A percentile compares a stretch with the other conserved stretches of the same genome.
phyloP scores from a whole-genome alignment of 2,113 vertebrate species.

The Halichoerus grypus region DNA sequence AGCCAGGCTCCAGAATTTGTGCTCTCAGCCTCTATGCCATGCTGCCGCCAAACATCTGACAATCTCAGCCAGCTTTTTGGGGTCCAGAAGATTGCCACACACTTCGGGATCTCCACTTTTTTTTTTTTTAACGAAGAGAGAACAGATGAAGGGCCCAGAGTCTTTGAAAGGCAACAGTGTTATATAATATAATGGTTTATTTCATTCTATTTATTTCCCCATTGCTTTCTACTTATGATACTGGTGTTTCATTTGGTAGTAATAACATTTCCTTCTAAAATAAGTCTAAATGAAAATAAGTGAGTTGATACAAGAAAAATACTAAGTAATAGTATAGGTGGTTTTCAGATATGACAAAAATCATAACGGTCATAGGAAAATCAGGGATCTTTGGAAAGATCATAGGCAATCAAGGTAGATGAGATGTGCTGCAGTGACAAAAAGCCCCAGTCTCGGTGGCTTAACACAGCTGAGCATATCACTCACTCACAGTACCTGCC shows the following conservation, averaged over 20 bases:
- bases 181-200: not conserved
- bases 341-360: not conserved
- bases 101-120: not conserved
- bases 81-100: not conserved
- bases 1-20: not conserved
- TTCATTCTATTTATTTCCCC: not conserved
- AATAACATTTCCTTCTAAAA: slow-evolving; percentile 36
- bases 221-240: not conserved
- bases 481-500: not conserved
- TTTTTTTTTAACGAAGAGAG: not conserved
- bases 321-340: not conserved
- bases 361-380: not conserved
- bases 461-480: not conserved
- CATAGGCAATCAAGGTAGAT: not conserved
- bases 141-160: not conserved
- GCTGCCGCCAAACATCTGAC: not conserved
- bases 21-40: not conserved
- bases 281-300: slow-evolving; percentile 10
- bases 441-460: too few species aligned
- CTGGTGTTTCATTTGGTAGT: not conserved
- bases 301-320: not conserved
- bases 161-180: not conserved
- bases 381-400: not conserved
- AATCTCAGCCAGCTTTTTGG: not conserved
- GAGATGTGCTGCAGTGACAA: not conserved